Evolutionary conservation across 1,140 invertebrate species (phyloP).

Genomic region (Oryctes rhinoceros): DNA sequence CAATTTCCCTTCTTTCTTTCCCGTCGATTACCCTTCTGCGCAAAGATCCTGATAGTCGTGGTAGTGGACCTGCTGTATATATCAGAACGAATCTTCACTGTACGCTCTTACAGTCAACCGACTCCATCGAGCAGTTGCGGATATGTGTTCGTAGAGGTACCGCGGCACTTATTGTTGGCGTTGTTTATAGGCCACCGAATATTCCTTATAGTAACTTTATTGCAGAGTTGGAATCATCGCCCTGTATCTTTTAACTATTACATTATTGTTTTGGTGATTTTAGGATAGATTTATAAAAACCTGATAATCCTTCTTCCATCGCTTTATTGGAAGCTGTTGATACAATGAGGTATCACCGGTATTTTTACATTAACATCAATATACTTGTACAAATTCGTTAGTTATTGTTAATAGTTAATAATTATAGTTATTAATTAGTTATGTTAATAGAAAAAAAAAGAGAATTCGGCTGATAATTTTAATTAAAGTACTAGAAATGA

Average conservation of each 20-base stretch:
- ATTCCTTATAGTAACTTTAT: not conserved
- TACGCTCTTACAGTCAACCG: not conserved
- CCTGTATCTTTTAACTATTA: not conserved
- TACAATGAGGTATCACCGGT: too few relatives aligned
- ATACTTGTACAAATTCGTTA: too few relatives aligned
- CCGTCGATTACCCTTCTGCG: too few relatives aligned
- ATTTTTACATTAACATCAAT: too few relatives aligned
- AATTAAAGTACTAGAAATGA: too few relatives aligned
- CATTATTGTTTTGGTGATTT: slow-evolving; percentile 26
- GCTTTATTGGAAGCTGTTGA: slow-evolving; percentile 10
- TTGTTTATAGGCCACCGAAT: not conserved
- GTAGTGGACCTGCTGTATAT: not conserved
- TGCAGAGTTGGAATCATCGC: not conserved
- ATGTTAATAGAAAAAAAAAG: too few relatives aligned
- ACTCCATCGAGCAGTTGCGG: slow-evolving; percentile 5
- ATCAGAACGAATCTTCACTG: not conserved
- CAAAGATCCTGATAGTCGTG: not conserved
- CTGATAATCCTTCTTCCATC: too few relatives aligned
- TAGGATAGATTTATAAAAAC: too few relatives aligned
- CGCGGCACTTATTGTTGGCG: not conserved
- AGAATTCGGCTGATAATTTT: too few relatives aligned
- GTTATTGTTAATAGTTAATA: too few relatives aligned
- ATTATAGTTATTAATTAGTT: too few relatives aligned
- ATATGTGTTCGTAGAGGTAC: not conserved
- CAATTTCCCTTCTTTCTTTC: too few relatives aligned